Base-by-base conservation (phyloP, 2,797 vertebrate genomes). In the Muraenolepis orangiensis region DNA sequence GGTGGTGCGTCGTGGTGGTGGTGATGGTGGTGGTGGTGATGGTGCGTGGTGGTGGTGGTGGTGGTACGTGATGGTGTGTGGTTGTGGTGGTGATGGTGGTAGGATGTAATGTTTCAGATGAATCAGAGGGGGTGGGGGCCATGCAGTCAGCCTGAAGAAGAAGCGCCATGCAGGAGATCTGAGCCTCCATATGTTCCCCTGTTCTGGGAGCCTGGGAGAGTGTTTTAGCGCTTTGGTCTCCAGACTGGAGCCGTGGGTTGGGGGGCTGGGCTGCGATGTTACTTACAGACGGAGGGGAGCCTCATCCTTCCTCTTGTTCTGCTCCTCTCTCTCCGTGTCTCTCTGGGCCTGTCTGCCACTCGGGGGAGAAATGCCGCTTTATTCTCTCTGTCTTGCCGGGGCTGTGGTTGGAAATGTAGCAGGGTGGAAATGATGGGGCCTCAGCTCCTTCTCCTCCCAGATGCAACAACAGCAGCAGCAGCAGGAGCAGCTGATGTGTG, bases 331-430 rank as follows among this genome's bases (percentile, higher is more conserved):
- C 57, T 64, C 23, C 23, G 57, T 64, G 57, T 64, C 26, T 64
- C 57, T 64, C 57, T 23, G 23, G 57, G 57, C 57, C 57, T 26
- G 57, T 64, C 57, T 64, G 57, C 36, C 68, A 69, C 13, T 69
- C 68, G 11, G 34, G 11, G 34, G 28, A 69, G 68, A 32, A 34
- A 64, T 28, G 77, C 42, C 81, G 76, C 68, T 78, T 84, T 80
- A 77, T 29, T 68, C 72, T 78, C 79, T 78, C 79, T 70, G 77
- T 80, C 78, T 85, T 72, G n/a, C 69, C 70, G 29, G 42, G 66
- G 23, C 57, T 64, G 57, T 64, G n/a, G 26, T 23, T 4, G 57
- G 57, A 11, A 64, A 64, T 64, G 57, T 64, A 64, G 57, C 57
- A 13, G 5, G 12, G 57, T 64, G 57, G 23, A 64, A 64, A 64